Base-by-base conservation (phyloP, 2,797 vertebrate genomes). In the Pangasius sanitwongsei region DNA sequence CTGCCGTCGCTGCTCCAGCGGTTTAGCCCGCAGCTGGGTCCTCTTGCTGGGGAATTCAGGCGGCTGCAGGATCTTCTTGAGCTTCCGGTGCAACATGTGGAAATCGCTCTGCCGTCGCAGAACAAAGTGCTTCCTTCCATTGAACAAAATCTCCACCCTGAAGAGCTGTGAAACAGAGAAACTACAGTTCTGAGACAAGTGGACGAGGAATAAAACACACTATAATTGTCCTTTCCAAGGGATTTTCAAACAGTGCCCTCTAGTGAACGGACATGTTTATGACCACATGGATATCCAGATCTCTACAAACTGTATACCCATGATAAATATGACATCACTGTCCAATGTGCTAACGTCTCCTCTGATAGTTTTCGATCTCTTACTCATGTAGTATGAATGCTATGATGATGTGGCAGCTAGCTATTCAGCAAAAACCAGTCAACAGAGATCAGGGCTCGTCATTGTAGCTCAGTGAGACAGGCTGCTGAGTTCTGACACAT, bases 21-120 rank as follows among this genome's bases (percentile, higher is more conserved):
- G 97, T 93, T 97, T 97, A 70, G 95, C 96, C 92, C 98, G 96
- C 94, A 98, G 96, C 61, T 96, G 96, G 89, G 96, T 97, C 2
- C 95, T 97, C 92, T 98, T 98, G 0, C 95, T 95, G 0, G 98
- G 98, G 70, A 99, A 98, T 84, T 98, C 97, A 0, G 98, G 98
- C n/a, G 96, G 96, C 87, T 95, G 97, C 92, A 97, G 95, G 50
- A 94, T 96, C 94, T 99, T 99, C 94, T 97, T 98, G 87, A 99
- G 97, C 97, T 94, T 96, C 92, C 97, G 97, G 94, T 99, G 98
- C 57, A 99, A 97, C 0, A 94, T 94, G 86, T 98, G 97, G 94
- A 99, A 99, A 89, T 99, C 98, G 7, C 97, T 97, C 95, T 95
- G 97, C 89, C 96, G 96, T 90, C 97, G 95, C 6, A 95, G 94